Conservation (phyloP, 1,140 invertebrate species). For the Cydia splendana region DNA sequence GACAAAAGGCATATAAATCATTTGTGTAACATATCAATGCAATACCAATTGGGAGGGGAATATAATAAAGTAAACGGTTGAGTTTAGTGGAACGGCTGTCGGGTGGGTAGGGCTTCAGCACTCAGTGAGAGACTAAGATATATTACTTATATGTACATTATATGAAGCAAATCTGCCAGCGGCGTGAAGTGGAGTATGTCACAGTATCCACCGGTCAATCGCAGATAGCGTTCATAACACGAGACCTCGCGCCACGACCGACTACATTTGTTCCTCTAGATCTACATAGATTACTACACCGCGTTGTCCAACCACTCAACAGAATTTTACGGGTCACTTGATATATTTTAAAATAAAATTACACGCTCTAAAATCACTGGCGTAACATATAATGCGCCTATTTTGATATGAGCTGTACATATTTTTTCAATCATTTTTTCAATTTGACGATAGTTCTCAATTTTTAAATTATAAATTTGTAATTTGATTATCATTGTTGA, state of each 20-base stretch:
- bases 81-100: slow-evolving; percentile 42
- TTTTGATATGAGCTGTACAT: background rate
- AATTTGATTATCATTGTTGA: too few species aligned
- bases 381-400: background rate
- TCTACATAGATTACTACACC: slow-evolving; percentile 30
- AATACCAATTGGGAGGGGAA: slow-evolving; percentile 55
- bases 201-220: slow-evolving; percentile 51
- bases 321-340: slow-evolving; percentile 35
- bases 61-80: slow-evolving; percentile 57
- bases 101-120: slow-evolving; percentile 37
- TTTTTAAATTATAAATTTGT: too few species aligned
- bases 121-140: background rate
- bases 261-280: slow-evolving; percentile 22
- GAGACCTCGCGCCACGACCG: slow-evolving; percentile 24
- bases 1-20: slow-evolving; percentile 67
- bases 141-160: slow-evolving; percentile 10
- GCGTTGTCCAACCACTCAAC: slow-evolving; percentile 42
- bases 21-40: slow-evolving; percentile 61
- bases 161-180: slow-evolving; percentile 31
- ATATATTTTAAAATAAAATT: slow-evolving; percentile 11
- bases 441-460: too few species aligned
- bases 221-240: slow-evolving; percentile 14
- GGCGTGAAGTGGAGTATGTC: slow-evolving; percentile 63
- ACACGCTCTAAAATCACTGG: slow-evolving; percentile 3
- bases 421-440: too few species aligned